phyloP scores from a whole-genome alignment of 2,797 vertebrate genomes.

The Hippoglossus hippoglossus region DNA sequence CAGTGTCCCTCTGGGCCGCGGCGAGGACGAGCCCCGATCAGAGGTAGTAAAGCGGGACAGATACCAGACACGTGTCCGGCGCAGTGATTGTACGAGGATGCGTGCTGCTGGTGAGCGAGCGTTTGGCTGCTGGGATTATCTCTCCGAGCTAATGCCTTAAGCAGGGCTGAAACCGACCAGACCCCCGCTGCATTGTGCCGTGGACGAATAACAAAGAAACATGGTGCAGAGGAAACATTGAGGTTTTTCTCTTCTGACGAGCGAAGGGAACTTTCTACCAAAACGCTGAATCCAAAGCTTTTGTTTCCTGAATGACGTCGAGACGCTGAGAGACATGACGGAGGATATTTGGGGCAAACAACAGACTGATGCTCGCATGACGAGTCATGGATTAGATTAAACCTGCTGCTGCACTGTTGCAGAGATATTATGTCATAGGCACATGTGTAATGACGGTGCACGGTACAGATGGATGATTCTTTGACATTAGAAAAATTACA shows the following conservation, averaged over 20 bases:
- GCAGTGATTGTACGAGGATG: slow-evolving; percentile 58
- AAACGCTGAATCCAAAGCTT: not conserved
- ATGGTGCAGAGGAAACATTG: not conserved
- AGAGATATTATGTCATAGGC: slow-evolving; percentile 30
- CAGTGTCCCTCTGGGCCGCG: slow-evolving; percentile 17
- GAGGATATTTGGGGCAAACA: slow-evolving; percentile 6
- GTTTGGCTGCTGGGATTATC: slow-evolving; percentile 73
- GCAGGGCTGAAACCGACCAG: slow-evolving; percentile 63
- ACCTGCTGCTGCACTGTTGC: slow-evolving; percentile 12
- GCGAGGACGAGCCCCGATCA: slow-evolving; percentile 6
- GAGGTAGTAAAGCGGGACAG: slow-evolving; percentile 42
- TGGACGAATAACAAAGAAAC: slow-evolving; percentile 19
- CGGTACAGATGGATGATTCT: not conserved
- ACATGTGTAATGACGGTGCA: not conserved
- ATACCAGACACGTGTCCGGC: slow-evolving; percentile 56
- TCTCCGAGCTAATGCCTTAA: slow-evolving; percentile 67
- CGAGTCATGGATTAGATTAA: slow-evolving; percentile 37
- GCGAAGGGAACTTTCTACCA: slow-evolving; percentile 3
- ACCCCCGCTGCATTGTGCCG: slow-evolving; percentile 50
- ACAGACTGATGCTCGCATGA: slow-evolving; percentile 14
- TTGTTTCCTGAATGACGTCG: not conserved
- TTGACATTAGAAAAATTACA: too few species aligned
- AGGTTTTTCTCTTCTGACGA: not conserved
- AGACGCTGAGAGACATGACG: not conserved
- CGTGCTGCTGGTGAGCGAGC: slow-evolving; percentile 40